Percentiles rank a stretch among this genome's conserved stretches.
Evolutionary conservation across 2,888 invertebrate species (phyloP).

Genomic region (Drosophila multiciliata): DNA sequence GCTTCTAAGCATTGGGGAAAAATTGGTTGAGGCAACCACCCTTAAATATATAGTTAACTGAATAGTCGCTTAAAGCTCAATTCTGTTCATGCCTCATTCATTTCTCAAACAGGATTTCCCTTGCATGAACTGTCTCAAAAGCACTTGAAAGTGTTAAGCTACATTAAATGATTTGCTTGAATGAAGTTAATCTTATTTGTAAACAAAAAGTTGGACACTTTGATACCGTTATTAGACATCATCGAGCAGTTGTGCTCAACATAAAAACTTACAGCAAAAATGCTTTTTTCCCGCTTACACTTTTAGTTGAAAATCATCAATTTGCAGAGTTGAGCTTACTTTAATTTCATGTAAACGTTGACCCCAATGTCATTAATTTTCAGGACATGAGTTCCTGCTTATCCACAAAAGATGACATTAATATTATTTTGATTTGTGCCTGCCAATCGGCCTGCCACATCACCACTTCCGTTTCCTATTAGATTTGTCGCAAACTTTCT

Average conservation of each 20-base stretch:
- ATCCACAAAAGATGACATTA: constrained; percentile 29
- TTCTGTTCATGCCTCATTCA: background rate
- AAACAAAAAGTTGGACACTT: constrained; percentile 1
- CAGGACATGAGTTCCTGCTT: constrained; percentile 13
- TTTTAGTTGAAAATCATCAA: background rate
- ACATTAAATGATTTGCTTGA: constrained; percentile 1
- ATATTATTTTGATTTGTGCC: constrained; percentile 27
- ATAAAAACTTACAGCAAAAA: background rate
- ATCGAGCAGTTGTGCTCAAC: background rate
- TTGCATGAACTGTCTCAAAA: too few species aligned
- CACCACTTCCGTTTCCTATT: constrained; percentile 26
- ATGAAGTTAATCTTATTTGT: background rate
- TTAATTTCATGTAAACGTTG: background rate
- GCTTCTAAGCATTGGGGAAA: background rate
- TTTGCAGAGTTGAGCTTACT: constrained; percentile 4
- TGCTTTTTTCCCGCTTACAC: background rate
- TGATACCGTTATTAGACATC: background rate
- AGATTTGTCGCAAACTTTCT: constrained; percentile 32
- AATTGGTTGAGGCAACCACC: background rate
- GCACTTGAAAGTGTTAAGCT: background rate
- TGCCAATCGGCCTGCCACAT: constrained; percentile 1
- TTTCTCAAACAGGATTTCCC: background rate
- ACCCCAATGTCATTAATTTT: background rate
- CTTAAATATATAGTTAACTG: background rate
- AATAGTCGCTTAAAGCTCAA: background rate